phyloP scores from a whole-genome alignment of 2,888 invertebrate species.

The Polydrusus tereticollis region DNA sequence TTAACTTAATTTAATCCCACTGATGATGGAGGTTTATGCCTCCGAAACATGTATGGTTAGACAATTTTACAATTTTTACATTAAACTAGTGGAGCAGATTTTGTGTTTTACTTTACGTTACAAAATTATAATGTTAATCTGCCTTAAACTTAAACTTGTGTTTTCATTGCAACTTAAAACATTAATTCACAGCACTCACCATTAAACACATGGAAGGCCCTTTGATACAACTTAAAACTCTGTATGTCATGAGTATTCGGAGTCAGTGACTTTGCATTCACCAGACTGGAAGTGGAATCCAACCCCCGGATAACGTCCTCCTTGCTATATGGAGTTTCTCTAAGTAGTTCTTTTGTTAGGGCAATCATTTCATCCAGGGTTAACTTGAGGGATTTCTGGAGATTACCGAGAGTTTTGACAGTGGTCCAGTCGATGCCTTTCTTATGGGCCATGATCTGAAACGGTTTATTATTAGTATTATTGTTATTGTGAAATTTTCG shows the following conservation, averaged over 20 bases:
- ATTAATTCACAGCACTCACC: slow-evolving; percentile 67
- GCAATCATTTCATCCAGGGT: slow-evolving; percentile 78
- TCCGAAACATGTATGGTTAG: too few species aligned
- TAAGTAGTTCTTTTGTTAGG: slow-evolving; percentile 75
- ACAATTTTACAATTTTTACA: too few species aligned
- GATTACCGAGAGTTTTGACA: slow-evolving; percentile 77
- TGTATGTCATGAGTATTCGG: slow-evolving; percentile 74
- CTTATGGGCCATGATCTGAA: slow-evolving; percentile 77
- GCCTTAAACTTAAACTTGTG: too few species aligned
- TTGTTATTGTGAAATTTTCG: too few species aligned
- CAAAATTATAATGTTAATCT: too few species aligned
- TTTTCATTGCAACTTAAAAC: neutral
- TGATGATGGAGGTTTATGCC: too few species aligned
- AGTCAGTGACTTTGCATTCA: slow-evolving; percentile 77
- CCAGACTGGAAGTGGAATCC: slow-evolving; percentile 70
- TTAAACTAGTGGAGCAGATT: too few species aligned
- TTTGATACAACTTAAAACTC: slow-evolving; percentile 83
- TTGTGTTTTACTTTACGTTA: too few species aligned
- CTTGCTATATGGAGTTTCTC: slow-evolving; percentile 77
- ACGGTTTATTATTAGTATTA: slow-evolving; percentile 21
- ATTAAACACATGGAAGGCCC: slow-evolving; percentile 91
- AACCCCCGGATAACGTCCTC: slow-evolving; percentile 70
- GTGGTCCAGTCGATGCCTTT: slow-evolving; percentile 74
- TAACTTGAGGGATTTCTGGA: slow-evolving; percentile 77
- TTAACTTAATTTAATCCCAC: too few species aligned